A percentile compares a stretch with the other conserved stretches of the same genome.
phyloP scores from a whole-genome alignment of 2,888 invertebrate species.

The Petrolisthes cinctipes region DNA sequence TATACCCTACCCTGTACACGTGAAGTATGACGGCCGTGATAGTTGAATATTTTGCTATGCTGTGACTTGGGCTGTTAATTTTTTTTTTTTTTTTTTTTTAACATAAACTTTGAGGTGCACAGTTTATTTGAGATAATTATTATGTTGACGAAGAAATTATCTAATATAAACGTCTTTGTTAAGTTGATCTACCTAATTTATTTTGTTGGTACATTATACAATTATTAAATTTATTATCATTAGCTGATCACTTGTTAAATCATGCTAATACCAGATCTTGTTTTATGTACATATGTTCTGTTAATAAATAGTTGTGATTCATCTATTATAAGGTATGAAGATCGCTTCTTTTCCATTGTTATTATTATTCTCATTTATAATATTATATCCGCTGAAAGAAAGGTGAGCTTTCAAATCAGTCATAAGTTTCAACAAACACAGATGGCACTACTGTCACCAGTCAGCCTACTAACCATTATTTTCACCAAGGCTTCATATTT shows the following conservation, averaged over 20 bases:
- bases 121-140: background rate
- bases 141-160: background rate
- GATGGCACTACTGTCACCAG: background rate
- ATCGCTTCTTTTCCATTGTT: background rate
- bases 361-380: slow-evolving; percentile 17
- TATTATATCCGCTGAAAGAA: slow-evolving; percentile 31
- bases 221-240: background rate
- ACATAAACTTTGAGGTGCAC: slow-evolving; percentile 6
- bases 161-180: background rate
- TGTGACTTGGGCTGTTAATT: too few species aligned
- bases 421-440: background rate
- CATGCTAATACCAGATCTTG: too few species aligned
- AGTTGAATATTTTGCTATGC: too few species aligned
- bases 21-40: too few species aligned
- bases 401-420: slow-evolving; percentile 38
- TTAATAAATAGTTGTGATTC: too few species aligned
- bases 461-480: background rate
- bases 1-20: too few species aligned
- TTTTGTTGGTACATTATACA: background rate
- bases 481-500: background rate
- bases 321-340: background rate
- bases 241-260: background rate
- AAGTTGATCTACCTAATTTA: slow-evolving; percentile 11
- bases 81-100: background rate
- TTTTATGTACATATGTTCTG: too few species aligned